Percentiles rank a stretch among this genome's conserved stretches.
These are phyloP conservation scores for Cheilosia scutellata DNA, from an alignment of 2,888 invertebrate genomes.

Conservation along the genomic window DNA sequence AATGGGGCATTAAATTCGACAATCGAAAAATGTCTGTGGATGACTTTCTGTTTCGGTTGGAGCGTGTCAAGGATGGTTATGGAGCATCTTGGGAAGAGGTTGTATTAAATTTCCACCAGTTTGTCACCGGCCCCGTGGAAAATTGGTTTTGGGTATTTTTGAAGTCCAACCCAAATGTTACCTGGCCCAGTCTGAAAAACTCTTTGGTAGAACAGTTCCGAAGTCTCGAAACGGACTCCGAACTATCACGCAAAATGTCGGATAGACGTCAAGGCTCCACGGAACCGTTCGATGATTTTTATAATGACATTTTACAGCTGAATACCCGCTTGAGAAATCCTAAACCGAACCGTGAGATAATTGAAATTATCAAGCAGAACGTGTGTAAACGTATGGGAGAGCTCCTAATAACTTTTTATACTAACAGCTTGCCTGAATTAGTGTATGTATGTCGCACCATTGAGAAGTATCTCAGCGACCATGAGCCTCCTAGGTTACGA, in stretches of 20 bases:
- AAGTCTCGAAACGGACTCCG: neutral
- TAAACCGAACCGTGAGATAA: too few relatives aligned
- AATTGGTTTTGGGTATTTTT: neutral
- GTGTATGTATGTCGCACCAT: too few relatives aligned
- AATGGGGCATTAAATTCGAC: neutral
- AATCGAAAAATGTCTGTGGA: neutral
- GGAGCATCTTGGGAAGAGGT: neutral
- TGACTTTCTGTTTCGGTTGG: neutral
- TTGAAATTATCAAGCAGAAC: conserved; percentile 1
- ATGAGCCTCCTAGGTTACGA: neutral
- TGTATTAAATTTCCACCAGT: neutral
- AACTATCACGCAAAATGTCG: too few relatives aligned
- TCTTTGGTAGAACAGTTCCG: neutral
- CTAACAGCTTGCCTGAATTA: too few relatives aligned
- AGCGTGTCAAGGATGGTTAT: neutral
- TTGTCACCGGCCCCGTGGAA: neutral
- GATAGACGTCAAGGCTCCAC: too few relatives aligned
- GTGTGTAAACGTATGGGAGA: neutral
- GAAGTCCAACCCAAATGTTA: neutral
- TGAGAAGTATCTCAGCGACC: neutral
- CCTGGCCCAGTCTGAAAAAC: neutral
- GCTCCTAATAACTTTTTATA: neutral
- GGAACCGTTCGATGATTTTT: too few relatives aligned
- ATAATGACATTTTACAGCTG: too few relatives aligned
- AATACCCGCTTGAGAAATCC: too few relatives aligned